Evolutionary conservation across 1,140 invertebrate species (phyloP).

Genomic region (Neuroterus valhalla): DNA sequence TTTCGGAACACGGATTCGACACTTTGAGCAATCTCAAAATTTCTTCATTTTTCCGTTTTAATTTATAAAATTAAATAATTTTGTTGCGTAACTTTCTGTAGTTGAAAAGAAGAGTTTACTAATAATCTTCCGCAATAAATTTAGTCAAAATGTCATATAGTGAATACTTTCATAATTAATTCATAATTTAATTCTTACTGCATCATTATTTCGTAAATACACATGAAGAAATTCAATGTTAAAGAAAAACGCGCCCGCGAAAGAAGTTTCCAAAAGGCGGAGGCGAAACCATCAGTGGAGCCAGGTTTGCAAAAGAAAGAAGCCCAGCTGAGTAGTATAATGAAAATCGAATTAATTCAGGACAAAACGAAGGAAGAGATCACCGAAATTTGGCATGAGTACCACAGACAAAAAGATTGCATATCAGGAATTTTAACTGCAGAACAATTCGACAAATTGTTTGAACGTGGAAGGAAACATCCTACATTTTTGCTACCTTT

Average conservation of each 20-base stretch:
- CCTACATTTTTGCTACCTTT: slow-evolving; percentile 88
- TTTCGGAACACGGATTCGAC: too few relatives aligned
- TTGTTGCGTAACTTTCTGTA: too few relatives aligned
- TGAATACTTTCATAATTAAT: background rate
- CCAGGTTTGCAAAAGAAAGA: slow-evolving; percentile 63
- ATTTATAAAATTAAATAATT: too few relatives aligned
- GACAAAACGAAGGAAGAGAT: slow-evolving; percentile 86
- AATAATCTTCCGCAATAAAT: too few relatives aligned
- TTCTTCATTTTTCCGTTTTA: too few relatives aligned
- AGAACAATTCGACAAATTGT: slow-evolving; percentile 78
- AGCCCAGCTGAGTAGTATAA: slow-evolving; percentile 80
- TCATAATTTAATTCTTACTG: slow-evolving; percentile 37
- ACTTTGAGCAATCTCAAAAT: too few relatives aligned
- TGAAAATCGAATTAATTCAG: slow-evolving; percentile 86
- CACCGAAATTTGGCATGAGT: slow-evolving; percentile 85
- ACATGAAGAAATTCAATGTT: slow-evolving; percentile 48
- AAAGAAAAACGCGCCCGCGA: slow-evolving; percentile 58
- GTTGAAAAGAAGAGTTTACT: too few relatives aligned
- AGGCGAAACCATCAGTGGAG: slow-evolving; percentile 74
- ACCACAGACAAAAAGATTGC: slow-evolving; percentile 85
- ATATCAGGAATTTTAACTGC: slow-evolving; percentile 83
- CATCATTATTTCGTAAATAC: too few relatives aligned
- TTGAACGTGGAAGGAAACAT: slow-evolving; percentile 76
- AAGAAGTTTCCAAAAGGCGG: slow-evolving; percentile 56
- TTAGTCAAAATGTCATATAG: too few relatives aligned